Evolutionary conservation across 2,888 invertebrate species (phyloP), one percentile per base, ranked within the genome.

Genomic region (Hololepta plana): DNA sequence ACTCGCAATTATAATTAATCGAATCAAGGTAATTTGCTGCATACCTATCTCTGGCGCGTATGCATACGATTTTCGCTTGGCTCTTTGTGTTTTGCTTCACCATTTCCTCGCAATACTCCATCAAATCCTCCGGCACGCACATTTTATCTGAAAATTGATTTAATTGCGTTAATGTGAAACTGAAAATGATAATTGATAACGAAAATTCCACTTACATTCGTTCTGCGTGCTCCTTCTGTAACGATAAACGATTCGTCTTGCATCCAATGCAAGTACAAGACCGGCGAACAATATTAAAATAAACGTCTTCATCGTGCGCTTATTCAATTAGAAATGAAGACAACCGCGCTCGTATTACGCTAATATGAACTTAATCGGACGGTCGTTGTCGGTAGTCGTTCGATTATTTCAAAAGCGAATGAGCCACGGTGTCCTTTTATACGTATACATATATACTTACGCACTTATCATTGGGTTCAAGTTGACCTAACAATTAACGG

Each of bases 1-100:
- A 9, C 7, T 8, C 6, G 6, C 5, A 10, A 8, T 21, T 21
- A 21, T 21, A 21, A 21, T 7, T 7, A 7, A 24, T 13, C 7
- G 4, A 24, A 19, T 22, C 5, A 11, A 25, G 16, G 7, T 4
- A 4, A 25, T 19, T 7, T 17, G 17, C 5, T 25, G 8, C 15
- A 9, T 49, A 72, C 64, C 77, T 67, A 55, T 80, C 80, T 40
- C 77, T 64, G 1, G 74, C 79, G 2, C 72, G 52, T 8, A 79
- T 57, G 50, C 80, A 80, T 39, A 63, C 53, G 32, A 73, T 55
- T 17, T 57, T 50, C 0, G 66, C 64, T 23, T 65, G 59, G 38
- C 66, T 67, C 32, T 62, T 60, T 3, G 66, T 64, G 4, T 64
- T 62, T 29, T 68, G 60, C 27, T 61, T 55, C 34, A 67, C 57